Base-by-base conservation (phyloP, 1,140 invertebrate genomes). In the Acromyrmex charruanus region DNA sequence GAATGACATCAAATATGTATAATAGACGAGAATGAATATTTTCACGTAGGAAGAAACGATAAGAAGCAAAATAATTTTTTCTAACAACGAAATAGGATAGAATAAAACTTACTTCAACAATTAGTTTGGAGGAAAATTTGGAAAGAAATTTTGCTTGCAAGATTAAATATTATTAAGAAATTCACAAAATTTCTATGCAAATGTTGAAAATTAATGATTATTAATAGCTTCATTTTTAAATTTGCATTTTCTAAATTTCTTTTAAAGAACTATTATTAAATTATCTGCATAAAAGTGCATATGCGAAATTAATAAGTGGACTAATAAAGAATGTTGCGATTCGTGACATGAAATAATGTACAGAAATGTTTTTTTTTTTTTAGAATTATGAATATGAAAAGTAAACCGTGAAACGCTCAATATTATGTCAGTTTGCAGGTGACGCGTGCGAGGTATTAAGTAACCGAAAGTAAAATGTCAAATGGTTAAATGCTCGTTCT, bases 391-490 rank as follows among this genome's bases (percentile, higher is more conserved):
- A 79, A 79, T 66, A 66, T 66, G 12, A 66, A 31, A 66, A 49
- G 1, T 21, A 39, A 58, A 77, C 3, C 10, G 39, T n/a, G 39
- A 77, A 75, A 63, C 1, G 2, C 12, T 18, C 0, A 77, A 44
- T 77, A 25, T 39, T 21, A 25, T 49, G 25, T 66, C 39, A 49
- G 25, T 44, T 9, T 28, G 44, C 55, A 49, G 21, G 18, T 51
- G 25, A 79, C 25, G 31, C 35, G 39, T 77, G 25, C 25, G 18
- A 49, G 63, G 7, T 49, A 25, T 79, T 79, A 79, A 66, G 77
- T 25, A 79, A 66, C 28, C 44, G 2, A 55, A 81, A 69, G 31
- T 81, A 21, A 80, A 80, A 80, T 79, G 65, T 80, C 77, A 80
- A 80, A 80, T 53, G 77, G 39, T 66, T 49, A 80, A 80, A 80